Percentiles rank a stretch among this genome's conserved stretches.
These are phyloP conservation scores for Alsophila aescularia DNA, from an alignment of 2,888 invertebrate species.

Conservation along the genomic window DNA sequence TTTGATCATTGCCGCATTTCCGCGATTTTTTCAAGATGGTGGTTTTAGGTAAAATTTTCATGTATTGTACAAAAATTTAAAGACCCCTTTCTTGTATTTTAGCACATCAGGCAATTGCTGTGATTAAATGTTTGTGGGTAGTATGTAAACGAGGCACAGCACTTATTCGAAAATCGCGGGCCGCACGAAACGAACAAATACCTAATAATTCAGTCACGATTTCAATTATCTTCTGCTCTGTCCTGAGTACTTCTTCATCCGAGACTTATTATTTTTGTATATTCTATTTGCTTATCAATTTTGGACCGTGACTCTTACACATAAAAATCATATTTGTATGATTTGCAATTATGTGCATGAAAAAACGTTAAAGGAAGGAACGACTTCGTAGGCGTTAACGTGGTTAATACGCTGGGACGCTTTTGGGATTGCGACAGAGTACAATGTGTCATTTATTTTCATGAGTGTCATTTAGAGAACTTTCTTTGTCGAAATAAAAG, in stretches of 20 bases:
- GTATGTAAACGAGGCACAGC: slow-evolving; percentile 24
- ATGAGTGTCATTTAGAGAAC: neutral
- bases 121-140: no score
- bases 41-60: no score
- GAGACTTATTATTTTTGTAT: slow-evolving; percentile 23
- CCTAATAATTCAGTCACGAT: slow-evolving; percentile 53
- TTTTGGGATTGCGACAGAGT: slow-evolving; percentile 4
- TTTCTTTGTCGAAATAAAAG: slow-evolving; percentile 6
- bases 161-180: slow-evolving; percentile 38
- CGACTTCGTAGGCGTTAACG: slow-evolving; percentile 5
- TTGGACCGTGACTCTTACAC: neutral
- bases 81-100: no score
- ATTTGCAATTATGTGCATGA: neutral
- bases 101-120: no score
- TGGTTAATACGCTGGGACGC: slow-evolving; percentile 2
- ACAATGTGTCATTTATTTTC: neutral
- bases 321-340: neutral
- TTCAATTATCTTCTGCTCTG: slow-evolving; percentile 43
- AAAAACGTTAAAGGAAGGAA: neutral
- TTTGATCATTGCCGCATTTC: no score
- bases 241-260: slow-evolving; percentile 23
- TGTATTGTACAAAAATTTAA: no score
- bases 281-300: neutral
- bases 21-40: no score
- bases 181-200: slow-evolving; percentile 37